These are phyloP conservation scores for Pelvicachromis taeniatus DNA, from an alignment of 2,113 vertebrate genomes.

Conservation along the genomic window DNA sequence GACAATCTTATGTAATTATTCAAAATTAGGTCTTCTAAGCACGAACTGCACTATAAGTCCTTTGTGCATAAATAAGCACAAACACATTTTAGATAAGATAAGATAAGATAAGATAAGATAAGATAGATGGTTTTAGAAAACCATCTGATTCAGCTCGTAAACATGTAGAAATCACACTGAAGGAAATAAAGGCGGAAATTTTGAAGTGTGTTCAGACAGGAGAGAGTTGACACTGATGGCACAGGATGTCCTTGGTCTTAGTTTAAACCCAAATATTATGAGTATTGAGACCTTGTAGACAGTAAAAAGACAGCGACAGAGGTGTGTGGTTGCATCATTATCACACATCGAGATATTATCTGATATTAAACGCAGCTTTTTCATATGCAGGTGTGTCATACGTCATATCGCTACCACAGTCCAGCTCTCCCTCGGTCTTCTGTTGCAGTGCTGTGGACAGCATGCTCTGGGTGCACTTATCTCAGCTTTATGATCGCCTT, in stretches of 20 bases:
- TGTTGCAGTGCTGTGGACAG: background rate
- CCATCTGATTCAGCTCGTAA: background rate
- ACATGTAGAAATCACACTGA: background rate
- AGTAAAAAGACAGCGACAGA: background rate
- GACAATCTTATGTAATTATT: constrained; percentile 7
- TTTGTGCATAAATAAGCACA: background rate
- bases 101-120: background rate
- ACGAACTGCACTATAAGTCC: background rate
- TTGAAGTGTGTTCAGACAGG: constrained; percentile 36
- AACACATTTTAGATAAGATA: background rate
- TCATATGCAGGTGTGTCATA: background rate
- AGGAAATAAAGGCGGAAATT: constrained; percentile 1
- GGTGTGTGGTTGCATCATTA: background rate
- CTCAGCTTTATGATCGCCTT: constrained; percentile 30
- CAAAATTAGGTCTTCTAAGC: background rate
- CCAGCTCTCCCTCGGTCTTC: background rate
- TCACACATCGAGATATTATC: background rate
- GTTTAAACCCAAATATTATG: constrained; percentile 68
- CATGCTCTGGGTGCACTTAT: constrained; percentile 10
- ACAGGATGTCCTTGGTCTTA: constrained; percentile 39
- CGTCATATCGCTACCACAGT: background rate
- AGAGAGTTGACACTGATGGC: constrained; percentile 7
- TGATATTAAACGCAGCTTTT: background rate
- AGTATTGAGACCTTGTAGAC: constrained; percentile 15
- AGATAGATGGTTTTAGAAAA: background rate